phyloP scores from a whole-genome alignment of 2,797 vertebrate species.

The Alca torda region DNA sequence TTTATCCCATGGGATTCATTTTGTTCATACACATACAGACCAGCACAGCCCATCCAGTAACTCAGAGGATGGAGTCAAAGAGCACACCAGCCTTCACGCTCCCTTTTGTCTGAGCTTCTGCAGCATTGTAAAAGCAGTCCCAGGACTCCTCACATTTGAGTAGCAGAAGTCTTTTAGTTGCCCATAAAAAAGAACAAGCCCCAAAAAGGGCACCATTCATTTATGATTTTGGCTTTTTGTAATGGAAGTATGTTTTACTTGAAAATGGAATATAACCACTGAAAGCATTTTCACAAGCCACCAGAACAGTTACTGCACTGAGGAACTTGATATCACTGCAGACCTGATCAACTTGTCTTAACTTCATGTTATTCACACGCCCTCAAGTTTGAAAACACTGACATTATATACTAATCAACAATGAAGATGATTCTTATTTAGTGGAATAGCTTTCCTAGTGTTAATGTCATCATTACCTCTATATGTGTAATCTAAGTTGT shows the following conservation, averaged over 20 bases:
- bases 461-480: neutral
- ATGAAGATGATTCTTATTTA: neutral
- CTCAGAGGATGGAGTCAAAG: neutral
- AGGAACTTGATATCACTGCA: neutral
- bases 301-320: neutral
- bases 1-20: neutral
- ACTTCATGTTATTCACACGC: neutral
- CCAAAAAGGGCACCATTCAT: fast-evolving
- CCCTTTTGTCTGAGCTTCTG: neutral
- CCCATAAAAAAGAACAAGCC: neutral
- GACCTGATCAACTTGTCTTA: neutral
- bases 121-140: neutral
- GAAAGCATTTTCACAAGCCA: neutral
- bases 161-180: neutral
- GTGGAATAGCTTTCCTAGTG: neutral
- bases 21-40: neutral
- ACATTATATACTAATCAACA: neutral
- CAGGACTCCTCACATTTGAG: fast-evolving
- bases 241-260: neutral
- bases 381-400: neutral
- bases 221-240: neutral
- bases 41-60: neutral
- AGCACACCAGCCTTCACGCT: fast-evolving
- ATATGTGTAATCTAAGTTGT: neutral
- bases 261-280: neutral